Conservation (phyloP, 2,113 vertebrate species). For the Apistogramma diplotaenia region DNA sequence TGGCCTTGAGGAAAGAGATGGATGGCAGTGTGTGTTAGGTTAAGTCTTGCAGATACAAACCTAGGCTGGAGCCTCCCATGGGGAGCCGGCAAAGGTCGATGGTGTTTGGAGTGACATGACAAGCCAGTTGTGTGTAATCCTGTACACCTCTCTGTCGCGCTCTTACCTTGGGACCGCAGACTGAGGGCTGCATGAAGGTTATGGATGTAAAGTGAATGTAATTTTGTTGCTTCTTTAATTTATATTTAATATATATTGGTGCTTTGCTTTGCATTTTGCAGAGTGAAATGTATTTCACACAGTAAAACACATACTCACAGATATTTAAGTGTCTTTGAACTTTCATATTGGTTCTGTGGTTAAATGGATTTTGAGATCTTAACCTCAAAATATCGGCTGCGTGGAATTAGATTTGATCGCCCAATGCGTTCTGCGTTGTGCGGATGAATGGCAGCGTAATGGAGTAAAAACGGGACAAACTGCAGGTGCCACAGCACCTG, state of each 20-base stretch:
- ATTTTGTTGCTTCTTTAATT: constrained; percentile 9
- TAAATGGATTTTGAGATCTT: constrained; percentile 5
- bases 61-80: constrained; percentile 18
- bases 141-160: background rate
- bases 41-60: constrained; percentile 37
- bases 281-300: background rate
- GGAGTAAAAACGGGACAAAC: constrained; percentile 4
- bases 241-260: too few species aligned
- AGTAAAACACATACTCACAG: background rate
- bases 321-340: background rate
- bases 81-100: constrained; percentile 5
- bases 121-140: constrained; percentile 3
- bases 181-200: constrained; percentile 65
- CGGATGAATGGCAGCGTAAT: constrained; percentile 2
- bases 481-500: constrained; percentile 1
- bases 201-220: constrained; percentile 57
- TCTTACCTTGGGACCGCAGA: constrained; percentile 14
- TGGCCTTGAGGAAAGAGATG: constrained; percentile 14
- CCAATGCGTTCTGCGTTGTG: constrained; percentile 2
- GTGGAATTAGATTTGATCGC: constrained; percentile 33
- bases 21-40: constrained; percentile 37
- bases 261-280: background rate
- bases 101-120: constrained; percentile 14
- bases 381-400: constrained; percentile 28
- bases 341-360: background rate